A percentile compares a stretch with the other conserved stretches of the same genome.
Evolutionary conservation across 2,113 vertebrate genomes (phyloP).

Genomic region (Pycnonotus jocosus): DNA sequence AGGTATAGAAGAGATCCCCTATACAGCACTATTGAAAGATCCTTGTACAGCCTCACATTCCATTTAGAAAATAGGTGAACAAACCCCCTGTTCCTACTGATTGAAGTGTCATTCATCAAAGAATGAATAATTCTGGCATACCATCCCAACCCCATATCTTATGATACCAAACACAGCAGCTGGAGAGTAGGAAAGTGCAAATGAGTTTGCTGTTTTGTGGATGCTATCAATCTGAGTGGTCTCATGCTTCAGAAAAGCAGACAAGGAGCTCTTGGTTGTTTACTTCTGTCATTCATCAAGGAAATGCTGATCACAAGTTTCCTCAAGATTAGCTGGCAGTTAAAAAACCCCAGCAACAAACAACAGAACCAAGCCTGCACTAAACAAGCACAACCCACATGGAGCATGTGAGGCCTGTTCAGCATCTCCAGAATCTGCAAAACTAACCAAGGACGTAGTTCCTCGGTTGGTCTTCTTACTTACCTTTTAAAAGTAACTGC

Average conservation of each 20-base stretch:
- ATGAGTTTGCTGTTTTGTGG: not conserved
- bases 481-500: not conserved
- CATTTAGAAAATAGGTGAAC: not conserved
- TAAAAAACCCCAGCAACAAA: not conserved
- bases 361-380: not conserved
- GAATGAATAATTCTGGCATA: not conserved
- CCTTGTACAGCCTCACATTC: not conserved
- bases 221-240: not conserved
- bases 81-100: not conserved
- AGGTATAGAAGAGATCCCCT: not conserved
- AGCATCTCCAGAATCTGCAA: not conserved
- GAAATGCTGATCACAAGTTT: not conserved
- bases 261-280: not conserved
- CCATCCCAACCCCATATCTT: not conserved
- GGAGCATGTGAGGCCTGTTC: not conserved
- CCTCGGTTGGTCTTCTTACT: not conserved
- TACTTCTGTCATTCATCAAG: not conserved
- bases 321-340: not conserved
- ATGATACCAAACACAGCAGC: not conserved
- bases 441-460: not conserved
- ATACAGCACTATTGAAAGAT: fast-evolving
- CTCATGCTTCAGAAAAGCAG: not conserved
- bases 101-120: not conserved
- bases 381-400: not conserved
- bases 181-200: not conserved